A percentile compares a stretch with the other conserved stretches of the same genome.
Evolutionary conservation across 2,113 vertebrate species (phyloP).

Genomic region (Coracopsis vasa): DNA sequence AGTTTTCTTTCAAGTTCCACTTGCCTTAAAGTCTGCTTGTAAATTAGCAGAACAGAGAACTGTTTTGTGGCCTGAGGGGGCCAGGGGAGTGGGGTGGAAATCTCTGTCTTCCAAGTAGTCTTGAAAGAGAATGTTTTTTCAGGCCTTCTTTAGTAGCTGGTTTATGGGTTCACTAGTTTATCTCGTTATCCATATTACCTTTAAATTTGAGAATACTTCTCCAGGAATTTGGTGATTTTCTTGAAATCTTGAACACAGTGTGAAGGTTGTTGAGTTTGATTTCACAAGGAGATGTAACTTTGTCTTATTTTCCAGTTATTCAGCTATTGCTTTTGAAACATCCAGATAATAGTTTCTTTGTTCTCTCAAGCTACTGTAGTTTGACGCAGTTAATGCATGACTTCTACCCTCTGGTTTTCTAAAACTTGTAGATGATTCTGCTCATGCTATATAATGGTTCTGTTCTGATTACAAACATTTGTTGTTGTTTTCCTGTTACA

Average conservation of each 20-base stretch:
- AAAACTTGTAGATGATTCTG: background rate
- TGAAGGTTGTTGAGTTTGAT: background rate
- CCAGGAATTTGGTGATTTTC: background rate
- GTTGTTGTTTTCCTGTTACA: background rate
- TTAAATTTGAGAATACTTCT: background rate
- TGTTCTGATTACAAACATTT: background rate
- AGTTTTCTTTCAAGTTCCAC: background rate
- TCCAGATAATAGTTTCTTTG: background rate
- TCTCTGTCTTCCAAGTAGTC: background rate
- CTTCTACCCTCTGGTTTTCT: background rate
- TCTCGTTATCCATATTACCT: fast-evolving
- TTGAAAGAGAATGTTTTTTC: background rate
- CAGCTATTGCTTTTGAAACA: background rate
- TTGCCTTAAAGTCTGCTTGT: background rate
- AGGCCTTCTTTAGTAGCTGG: background rate
- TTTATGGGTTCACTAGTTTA: background rate
- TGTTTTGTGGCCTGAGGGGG: background rate
- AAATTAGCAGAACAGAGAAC: background rate
- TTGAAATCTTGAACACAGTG: background rate
- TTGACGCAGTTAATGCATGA: background rate
- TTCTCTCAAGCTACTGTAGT: background rate
- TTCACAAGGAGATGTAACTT: background rate
- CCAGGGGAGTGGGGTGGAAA: background rate
- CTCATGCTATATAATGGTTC: background rate
- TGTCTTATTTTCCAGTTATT: background rate